phyloP scores from a whole-genome alignment of 1,140 invertebrate species.

The Zaprionus camerounensis region DNA sequence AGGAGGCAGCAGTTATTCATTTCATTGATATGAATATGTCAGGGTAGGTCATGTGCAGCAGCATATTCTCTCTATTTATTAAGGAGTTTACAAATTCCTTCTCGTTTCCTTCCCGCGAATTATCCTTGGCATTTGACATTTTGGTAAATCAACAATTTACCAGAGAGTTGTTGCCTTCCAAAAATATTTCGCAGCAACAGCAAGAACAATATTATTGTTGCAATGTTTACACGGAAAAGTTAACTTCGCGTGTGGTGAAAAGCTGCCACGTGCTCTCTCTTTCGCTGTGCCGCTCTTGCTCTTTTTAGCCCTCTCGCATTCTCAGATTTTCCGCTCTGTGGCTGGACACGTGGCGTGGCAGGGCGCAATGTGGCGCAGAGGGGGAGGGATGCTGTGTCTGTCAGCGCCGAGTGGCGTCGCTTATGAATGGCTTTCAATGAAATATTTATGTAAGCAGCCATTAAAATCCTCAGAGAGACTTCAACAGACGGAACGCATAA shows the following conservation, averaged over 20 bases:
- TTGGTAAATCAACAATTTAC: constrained; percentile 29
- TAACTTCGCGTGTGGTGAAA: constrained; percentile 66
- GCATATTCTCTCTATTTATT: too few species aligned
- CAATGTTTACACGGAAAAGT: constrained; percentile 57
- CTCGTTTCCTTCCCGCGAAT: neutral
- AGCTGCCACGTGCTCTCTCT: constrained; percentile 46
- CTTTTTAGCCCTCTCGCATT: constrained; percentile 8
- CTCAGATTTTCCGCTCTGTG: constrained; percentile 8
- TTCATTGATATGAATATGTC: too few species aligned
- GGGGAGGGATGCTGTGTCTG: constrained; percentile 41
- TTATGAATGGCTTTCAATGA: constrained; percentile 78
- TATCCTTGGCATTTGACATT: constrained; percentile 78
- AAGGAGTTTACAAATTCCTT: neutral
- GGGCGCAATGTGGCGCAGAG: constrained; percentile 8
- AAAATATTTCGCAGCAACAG: constrained; percentile 34
- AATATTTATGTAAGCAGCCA: constrained; percentile 77
- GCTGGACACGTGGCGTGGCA: constrained; percentile 60
- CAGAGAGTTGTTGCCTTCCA: constrained; percentile 32
- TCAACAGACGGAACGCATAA: constrained; percentile 33
- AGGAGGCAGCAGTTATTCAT: too few species aligned
- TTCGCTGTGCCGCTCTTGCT: neutral
- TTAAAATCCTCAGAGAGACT: constrained; percentile 49
- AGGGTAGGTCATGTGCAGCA: too few species aligned
- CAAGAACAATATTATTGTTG: constrained; percentile 30
- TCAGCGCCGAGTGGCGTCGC: constrained; percentile 53